These are phyloP conservation scores for Celastrina argiolus DNA, from an alignment of 2,888 invertebrate genomes.

Conservation along the genomic window DNA sequence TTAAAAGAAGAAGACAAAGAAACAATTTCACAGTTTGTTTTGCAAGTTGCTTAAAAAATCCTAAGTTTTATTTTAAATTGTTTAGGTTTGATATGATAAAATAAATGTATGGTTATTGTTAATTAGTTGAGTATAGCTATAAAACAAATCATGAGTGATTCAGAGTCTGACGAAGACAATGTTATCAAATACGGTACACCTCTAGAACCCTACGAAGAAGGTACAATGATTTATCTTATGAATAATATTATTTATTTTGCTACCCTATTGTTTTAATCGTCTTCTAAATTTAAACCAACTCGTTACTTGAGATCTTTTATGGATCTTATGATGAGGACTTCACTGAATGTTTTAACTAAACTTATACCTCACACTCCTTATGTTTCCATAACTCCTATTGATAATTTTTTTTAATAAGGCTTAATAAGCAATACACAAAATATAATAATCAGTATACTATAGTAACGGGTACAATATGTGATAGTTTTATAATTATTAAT, in stretches of 20 bases:
- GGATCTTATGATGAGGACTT: too few species aligned
- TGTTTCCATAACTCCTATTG: too few species aligned
- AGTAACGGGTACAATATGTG: not conserved
- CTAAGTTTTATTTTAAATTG: too few species aligned
- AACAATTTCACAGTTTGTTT: too few species aligned
- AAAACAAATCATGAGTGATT: conserved; percentile 47
- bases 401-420: too few species aligned
- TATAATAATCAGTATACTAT: not conserved
- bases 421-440: too few species aligned
- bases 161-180: conserved; percentile 80
- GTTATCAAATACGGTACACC: conserved; percentile 88
- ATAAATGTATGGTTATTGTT: not conserved
- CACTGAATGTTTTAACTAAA: too few species aligned
- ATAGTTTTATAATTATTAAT: not conserved
- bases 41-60: too few species aligned
- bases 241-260: not conserved
- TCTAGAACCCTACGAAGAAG: conserved; percentile 89
- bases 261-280: not conserved
- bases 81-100: not conserved
- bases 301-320: not conserved
- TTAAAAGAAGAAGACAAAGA: not conserved
- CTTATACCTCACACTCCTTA: too few species aligned
- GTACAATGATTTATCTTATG: conserved; percentile 61
- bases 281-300: not conserved
- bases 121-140: not conserved